Evolutionary conservation across 2,888 invertebrate genomes (phyloP).

Genomic region (Lochmaea capreae): DNA sequence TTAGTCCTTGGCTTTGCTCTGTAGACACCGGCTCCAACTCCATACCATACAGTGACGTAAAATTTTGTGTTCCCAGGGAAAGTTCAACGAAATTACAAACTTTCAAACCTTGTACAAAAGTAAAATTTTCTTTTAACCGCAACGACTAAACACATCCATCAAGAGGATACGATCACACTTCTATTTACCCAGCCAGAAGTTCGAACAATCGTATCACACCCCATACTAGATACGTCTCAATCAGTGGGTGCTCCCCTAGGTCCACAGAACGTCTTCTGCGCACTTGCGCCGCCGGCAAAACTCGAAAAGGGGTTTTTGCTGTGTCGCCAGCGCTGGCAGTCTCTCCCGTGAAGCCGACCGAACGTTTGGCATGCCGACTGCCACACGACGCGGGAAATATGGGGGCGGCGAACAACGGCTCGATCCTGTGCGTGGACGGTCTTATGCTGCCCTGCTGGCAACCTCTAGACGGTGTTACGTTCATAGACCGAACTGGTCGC

Average conservation of each 20-base stretch:
- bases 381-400: constrained; percentile 27
- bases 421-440: constrained; percentile 79
- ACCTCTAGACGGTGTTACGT: constrained; percentile 81
- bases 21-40: too few relatives aligned
- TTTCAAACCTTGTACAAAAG: too few relatives aligned
- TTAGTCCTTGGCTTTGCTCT: too few relatives aligned
- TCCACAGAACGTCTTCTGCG: constrained; percentile 34
- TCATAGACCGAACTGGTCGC: constrained; percentile 83
- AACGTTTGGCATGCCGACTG: constrained; percentile 31
- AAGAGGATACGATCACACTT: background rate
- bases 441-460: constrained; percentile 89
- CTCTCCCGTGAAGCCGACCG: constrained; percentile 28
- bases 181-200: constrained; percentile 5
- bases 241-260: constrained; percentile 20
- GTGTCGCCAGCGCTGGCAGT: constrained; percentile 34
- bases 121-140: too few relatives aligned
- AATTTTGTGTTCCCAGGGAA: too few relatives aligned
- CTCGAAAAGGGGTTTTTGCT: constrained; percentile 52
- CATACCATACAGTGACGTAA: too few relatives aligned
- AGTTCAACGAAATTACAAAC: too few relatives aligned
- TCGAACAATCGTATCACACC: constrained; percentile 4
- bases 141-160: too few relatives aligned
- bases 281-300: constrained; percentile 51
- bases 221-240: constrained; percentile 19
- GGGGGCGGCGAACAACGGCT: constrained; percentile 45